These are phyloP conservation scores for Drosophila jambulina DNA, from an alignment of 1,140 invertebrate species.

Conservation along the genomic window DNA sequence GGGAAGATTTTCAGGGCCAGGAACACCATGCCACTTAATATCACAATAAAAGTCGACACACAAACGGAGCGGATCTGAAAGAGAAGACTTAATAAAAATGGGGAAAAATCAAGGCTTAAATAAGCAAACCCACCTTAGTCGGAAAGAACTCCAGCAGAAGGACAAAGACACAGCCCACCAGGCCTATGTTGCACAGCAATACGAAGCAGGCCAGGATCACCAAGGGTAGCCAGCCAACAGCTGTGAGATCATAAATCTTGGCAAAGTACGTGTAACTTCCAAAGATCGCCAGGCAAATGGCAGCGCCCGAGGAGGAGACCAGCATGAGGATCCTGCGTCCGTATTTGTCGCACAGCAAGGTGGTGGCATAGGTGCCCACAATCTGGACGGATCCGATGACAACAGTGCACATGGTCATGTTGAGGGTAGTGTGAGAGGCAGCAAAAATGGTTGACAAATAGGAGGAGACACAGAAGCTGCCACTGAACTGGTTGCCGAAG, in stretches of 20 bases:
- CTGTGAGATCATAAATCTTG: slow-evolving; percentile 20
- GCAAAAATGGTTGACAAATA: slow-evolving; percentile 87
- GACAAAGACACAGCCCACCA: slow-evolving; percentile 71
- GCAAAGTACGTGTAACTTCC: slow-evolving; percentile 52
- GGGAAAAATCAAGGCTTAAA: not conserved
- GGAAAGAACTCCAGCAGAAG: slow-evolving; percentile 72
- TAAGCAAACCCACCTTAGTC: slow-evolving; percentile 38
- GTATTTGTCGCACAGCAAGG: slow-evolving; percentile 61
- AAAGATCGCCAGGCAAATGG: slow-evolving; percentile 43
- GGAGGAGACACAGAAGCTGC: slow-evolving; percentile 57
- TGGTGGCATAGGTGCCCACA: slow-evolving; percentile 65
- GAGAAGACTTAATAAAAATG: not conserved
- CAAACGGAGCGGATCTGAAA: slow-evolving; percentile 67
- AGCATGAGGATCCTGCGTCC: slow-evolving; percentile 61
- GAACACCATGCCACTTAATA: slow-evolving; percentile 58
- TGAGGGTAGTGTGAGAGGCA: slow-evolving; percentile 86
- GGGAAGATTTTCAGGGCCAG: slow-evolving; percentile 68
- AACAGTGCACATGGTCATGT: slow-evolving; percentile 86
- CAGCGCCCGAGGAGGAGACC: slow-evolving; percentile 45
- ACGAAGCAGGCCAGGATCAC: slow-evolving; percentile 58
- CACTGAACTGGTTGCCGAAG: slow-evolving; percentile 50
- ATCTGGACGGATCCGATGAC: slow-evolving; percentile 86
- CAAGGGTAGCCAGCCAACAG: slow-evolving; percentile 67
- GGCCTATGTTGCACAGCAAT: slow-evolving; percentile 64
- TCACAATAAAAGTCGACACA: slow-evolving; percentile 40